Evolutionary conservation across 1,140 invertebrate genomes (phyloP), one percentile per base, ranked within the genome.

Genomic region (Parasteatoda tepidariorum): DNA sequence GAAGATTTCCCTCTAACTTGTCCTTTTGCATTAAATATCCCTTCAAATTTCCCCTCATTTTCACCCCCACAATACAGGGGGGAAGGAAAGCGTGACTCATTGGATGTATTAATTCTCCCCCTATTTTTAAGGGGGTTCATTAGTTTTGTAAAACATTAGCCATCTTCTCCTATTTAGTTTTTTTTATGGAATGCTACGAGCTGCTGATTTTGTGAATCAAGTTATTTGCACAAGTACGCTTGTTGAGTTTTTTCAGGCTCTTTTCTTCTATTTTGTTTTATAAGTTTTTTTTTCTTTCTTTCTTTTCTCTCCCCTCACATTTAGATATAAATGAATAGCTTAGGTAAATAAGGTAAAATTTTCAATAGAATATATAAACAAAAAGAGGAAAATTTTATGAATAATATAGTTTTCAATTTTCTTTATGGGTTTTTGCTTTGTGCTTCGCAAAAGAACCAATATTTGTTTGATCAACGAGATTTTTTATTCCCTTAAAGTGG

Each of bases 61-160:
- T 26, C n/a, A 66, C 28, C 15, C 0, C 5, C 30, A 26, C 18
- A 18, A 31, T 13, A 57, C 31, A 31, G 55, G 54, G 54, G 73
- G 30, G 54, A 18, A 11, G 28, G n/a, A 15, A 9, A 30, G 6
- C 7, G 34, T 79, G 76, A 79, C 62, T 79, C 76, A 79, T 59
- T 34, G 41, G 48, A 41, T 55, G 26, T 34, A 57, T 64, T 64
- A 68, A 64, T 26, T 18, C 9, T 34, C 62, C 62, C 41, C 62
- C 54, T 26, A 31, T 22, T 22, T 70, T 48, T 41, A 18, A 57
- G 75, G 24, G 28, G 57, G 61, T 70, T 82, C 78, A 71, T 82
- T 67, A 82, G 66, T 71, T 70, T 82, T 61, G 55, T 70, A 70
- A 61, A 61, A 70, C 78, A 70, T 61, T 82, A 61, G 54, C 55